Conservation (phyloP, 2,888 invertebrate species). For the Cinara cedri region DNA sequence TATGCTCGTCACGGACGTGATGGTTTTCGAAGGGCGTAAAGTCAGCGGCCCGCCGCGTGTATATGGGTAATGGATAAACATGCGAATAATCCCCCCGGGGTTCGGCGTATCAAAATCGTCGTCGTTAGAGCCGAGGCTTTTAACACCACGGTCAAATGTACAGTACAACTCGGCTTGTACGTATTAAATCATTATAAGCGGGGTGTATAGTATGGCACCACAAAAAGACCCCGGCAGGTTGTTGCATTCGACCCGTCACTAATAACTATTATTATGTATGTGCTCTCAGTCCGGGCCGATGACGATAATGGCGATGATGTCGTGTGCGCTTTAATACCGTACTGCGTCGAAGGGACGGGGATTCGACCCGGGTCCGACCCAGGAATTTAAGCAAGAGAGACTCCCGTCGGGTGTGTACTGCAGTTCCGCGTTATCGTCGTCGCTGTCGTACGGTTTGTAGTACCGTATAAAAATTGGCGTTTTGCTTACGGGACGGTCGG, state of each 20-base stretch:
- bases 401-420: no score
- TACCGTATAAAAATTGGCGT: no score
- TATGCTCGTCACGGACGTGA: no score
- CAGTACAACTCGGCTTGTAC: not conserved
- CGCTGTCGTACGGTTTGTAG: no score
- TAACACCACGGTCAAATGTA: not conserved
- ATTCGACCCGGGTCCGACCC: no score
- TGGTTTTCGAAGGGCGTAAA: not conserved
- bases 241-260: conserved; percentile 14
- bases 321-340: no score
- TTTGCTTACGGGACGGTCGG: no score
- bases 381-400: no score
- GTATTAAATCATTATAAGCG: not conserved
- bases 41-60: not conserved
- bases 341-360: not conserved
- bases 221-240: not conserved
- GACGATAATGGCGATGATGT: not conserved
- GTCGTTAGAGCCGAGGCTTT: conserved; percentile 16
- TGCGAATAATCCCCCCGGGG: conserved; percentile 8
- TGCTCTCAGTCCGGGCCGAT: not conserved
- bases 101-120: conserved; percentile 23
- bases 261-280: not conserved
- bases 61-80: conserved; percentile 21
- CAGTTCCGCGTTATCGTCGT: no score
- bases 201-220: no score